Base-by-base conservation (phyloP, 1,140 invertebrate genomes). In the Stegodyphus mimosarum region DNA sequence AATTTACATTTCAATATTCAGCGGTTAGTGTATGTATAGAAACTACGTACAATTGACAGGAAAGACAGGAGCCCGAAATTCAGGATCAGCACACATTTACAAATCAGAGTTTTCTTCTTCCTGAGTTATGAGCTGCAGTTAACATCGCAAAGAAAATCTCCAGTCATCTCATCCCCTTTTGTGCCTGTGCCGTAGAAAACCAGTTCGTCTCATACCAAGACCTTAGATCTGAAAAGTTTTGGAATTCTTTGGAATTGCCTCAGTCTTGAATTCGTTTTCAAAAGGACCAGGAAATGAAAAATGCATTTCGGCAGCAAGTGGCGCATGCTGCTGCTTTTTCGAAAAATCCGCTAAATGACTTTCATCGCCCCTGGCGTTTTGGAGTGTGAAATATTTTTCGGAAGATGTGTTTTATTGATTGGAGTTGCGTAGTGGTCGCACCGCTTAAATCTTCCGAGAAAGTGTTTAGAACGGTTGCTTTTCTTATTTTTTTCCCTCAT, bases 281-380 rank as follows among this genome's bases (percentile, higher is more conserved):
- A 72, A 80, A 71, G 69, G 51, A 10, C 13, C 69, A 80, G 78
- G 78, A 80, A 80, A 74, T 83, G 72, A 83, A 83, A 73, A 83
- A 83, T 83, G 80, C 63, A 83, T 73, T 83, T 83, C 60, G 52
- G 78, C 69, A 18, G 64, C 78, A 80, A 80, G 67, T 71, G 67
- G 67, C 67, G 6, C 78, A 63, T 52, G 53, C 67, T 18, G 51
- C 17, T 18, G n/a, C 49, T 6, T 71, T 71, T 71, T 49, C 33
- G 70, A 83, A 83, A 83, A 83, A 74, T 66, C 49, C 80, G 48
- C 71, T 74, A 83, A 83, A 83, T 83, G 73, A 83, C 80, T 83
- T 80, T 83, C 71, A 51, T 72, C 53, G 53, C 80, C 71, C 60
- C 17, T 13, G 63, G 80, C 80, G 53, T 67, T 74, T 74, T 18